Base-by-base conservation (phyloP, 1,140 invertebrate species). In the Hyles euphorbiae region DNA sequence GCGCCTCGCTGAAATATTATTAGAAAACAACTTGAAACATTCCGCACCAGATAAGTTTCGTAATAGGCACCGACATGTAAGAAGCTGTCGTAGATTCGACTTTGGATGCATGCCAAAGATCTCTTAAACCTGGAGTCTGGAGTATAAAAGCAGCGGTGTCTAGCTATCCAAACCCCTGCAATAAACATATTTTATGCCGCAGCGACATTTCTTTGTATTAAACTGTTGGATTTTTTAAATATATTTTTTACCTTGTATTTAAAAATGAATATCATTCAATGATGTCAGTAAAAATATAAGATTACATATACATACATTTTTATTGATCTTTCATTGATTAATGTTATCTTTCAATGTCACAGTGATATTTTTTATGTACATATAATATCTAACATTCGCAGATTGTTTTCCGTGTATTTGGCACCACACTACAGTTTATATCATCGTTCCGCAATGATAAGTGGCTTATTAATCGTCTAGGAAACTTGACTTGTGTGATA, bases 291-390 rank as follows among this genome's bases (percentile, higher is more conserved):
- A 22, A n/a, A 22, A 22, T 22, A 22, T 52, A 52, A 5, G n/a
- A 34, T 52, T 34, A 52, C n/a, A 50, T 32, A 32, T 50, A 22
- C 33, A 22, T 32, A 50, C 48, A 33, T 53, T 58, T 45, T 40
- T 64, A 59, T 56, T 61, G 48, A 58, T 64, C 56, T 60, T 63
- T 65, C 60, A 68, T 71, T 71, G 68, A 66, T 68, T 69, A 62
- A 56, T 46, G 66, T 71, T 71, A 74, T 74, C 72, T 74, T 62
- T 74, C 68, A 74, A 71, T 71, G 72, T 68, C 67, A 69, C 34
- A 65, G 54, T 56, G 66, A 74, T 67, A 67, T 66, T 47, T 40
- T 47, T 34, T 51, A 61, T 64, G 34, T 34, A n/a, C 32, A 52
- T 52, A 52, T 34, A 33, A 22, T 56, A 61, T 10, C 36, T 56